Base-by-base conservation (phyloP, 2,888 invertebrate genomes). In the Torymus tubicola region DNA sequence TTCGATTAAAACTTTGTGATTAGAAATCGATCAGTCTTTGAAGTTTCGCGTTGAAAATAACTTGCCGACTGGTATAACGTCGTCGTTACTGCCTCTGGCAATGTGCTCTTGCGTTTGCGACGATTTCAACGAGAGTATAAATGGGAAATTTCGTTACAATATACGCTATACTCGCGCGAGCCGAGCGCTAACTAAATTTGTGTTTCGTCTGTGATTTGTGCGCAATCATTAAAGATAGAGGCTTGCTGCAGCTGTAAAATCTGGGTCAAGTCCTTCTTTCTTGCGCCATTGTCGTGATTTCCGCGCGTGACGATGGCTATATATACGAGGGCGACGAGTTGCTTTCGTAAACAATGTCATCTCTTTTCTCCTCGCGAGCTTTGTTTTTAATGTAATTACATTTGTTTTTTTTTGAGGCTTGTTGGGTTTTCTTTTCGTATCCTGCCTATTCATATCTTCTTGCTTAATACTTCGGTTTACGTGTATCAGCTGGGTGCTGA, bases 1-100 rank as follows among this genome's bases (percentile, higher is more conserved):
- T 72, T 82, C 82, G 67, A 82, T 82, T 82, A 74, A 81, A 82
- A 80, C 82, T 82, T 77, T 53, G 12, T 74, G 70, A 80, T 80
- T 70, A 80, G 81, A 71, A 80, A 80, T 82, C 61, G 61, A 80
- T 77, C 63, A 73, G 74, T 58, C 61, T 65, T 72, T 69, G 65
- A 79, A 73, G 53, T 71, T 52, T 42, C 57, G 58, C 24, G 52
- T 42, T 42, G 74, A 71, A 78, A 74, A 63, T 78, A 78, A 63
- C 14, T 60, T 53, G 57, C 55, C n/a, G 42, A 42, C 42, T 42
- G 42, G 42, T n/a, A n/a, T n/a, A n/a, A n/a, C 8, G 42, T 0
- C 8, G 8, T 0, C 42, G 42, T 8, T 8, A 8, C 42, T n/a
- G n/a, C n/a, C n/a, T n/a, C n/a, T 8, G 42, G 8, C 21, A 21